Percentiles rank a stretch among this genome's conserved stretches.
phyloP scores from a whole-genome alignment of 2,888 invertebrate species.

The Melanotus villosus region DNA sequence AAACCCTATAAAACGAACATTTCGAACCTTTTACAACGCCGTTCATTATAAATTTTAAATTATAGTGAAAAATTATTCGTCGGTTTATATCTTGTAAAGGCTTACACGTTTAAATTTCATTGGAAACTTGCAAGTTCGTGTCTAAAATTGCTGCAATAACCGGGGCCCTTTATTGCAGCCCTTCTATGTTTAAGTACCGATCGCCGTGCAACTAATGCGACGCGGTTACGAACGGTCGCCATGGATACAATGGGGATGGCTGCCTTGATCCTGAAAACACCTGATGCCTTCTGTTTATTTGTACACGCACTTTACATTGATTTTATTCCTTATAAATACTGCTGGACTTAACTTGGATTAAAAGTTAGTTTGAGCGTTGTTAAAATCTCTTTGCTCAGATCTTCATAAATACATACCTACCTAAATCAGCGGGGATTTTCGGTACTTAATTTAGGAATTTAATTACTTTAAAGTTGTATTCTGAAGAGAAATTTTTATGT shows the following conservation, averaged over 20 bases:
- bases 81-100: background rate
- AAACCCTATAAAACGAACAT: background rate
- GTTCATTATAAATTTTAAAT: background rate
- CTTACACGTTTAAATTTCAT: background rate
- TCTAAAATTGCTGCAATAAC: slow-evolving; percentile 11
- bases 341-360: background rate
- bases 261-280: slow-evolving; percentile 23
- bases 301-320: slow-evolving; percentile 25
- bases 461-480: too few relatives aligned
- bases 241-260: slow-evolving; percentile 12
- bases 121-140: background rate
- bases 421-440: too few relatives aligned
- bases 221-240: slow-evolving; percentile 3
- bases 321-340: slow-evolving; percentile 10
- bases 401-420: too few relatives aligned
- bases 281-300: slow-evolving; percentile 24
- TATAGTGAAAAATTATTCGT: background rate
- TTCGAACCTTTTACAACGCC: background rate
- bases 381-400: too few relatives aligned
- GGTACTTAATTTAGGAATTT: too few relatives aligned
- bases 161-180: slow-evolving; percentile 21
- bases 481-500: too few relatives aligned
- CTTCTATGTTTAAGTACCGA: slow-evolving; percentile 3
- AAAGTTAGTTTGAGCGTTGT: background rate
- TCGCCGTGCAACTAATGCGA: slow-evolving; percentile 15